Base-by-base conservation (phyloP, 2,888 invertebrate species). In the Seira ritae region DNA sequence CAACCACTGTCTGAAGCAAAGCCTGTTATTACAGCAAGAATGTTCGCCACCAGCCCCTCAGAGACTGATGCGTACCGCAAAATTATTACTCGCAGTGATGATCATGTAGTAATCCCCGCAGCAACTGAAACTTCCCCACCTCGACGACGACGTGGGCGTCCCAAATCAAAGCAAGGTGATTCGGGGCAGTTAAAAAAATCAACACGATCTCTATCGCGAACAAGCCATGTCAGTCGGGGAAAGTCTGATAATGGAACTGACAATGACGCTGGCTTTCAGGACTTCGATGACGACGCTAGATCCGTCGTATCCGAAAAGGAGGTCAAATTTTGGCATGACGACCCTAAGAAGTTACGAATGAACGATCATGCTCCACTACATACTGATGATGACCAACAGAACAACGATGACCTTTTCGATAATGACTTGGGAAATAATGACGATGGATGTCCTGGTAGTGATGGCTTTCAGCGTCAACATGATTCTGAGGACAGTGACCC, bases 311-410 rank as follows among this genome's bases (percentile, higher is more conserved):
- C 81, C 2, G 81, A 75, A 37, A 62, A 55, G 24, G 81, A 81
- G 55, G 50, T 55, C 0, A 81, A 81, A 66, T 81, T 81, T 81
- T 80, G 80, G 80, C 22, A 80, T 0, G 10, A 60, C 6, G 81
- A 81, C 24, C 74, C 80, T 8, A 70, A 69, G 12, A 80, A 20
- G 37, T 71, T 37, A 22, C 0, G 2, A 12, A 20, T 22, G 10
- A 12, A n/a, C n/a, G 60, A 17, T 12, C 22, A 1, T 20, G 2
- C 19, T n/a, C 60, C 8, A n/a, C n/a, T 15, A n/a, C n/a, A 12
- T n/a, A n/a, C 3, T 60, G 17, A 60, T n/a, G 60, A 60, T n/a
- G 60, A 6, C 17, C 10, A 22, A 23, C 31, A 73, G 50, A 20
- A 60, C 0, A 24, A 62, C 20, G 22, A 31, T 31, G 31, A 31